A percentile compares a stretch with the other conserved stretches of the same genome.
These are phyloP conservation scores for Streptopelia turtur DNA, from an alignment of 2,797 vertebrate species.

Conservation along the genomic window DNA sequence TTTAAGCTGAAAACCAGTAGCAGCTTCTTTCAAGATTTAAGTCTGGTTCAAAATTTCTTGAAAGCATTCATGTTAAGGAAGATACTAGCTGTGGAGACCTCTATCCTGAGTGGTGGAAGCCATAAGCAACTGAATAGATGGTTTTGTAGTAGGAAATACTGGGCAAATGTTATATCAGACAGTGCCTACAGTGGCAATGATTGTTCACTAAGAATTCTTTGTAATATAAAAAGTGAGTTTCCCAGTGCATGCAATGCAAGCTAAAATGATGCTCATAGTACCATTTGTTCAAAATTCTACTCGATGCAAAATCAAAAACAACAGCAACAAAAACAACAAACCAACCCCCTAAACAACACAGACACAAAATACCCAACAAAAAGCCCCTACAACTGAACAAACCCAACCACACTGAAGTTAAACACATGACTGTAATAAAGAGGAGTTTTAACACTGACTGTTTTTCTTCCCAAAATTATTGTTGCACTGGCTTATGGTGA, in stretches of 20 bases:
- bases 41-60: neutral
- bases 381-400: too few relatives aligned
- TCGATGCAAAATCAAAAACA: neutral
- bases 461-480: neutral
- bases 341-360: too few relatives aligned
- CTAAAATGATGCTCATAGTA: neutral
- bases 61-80: neutral
- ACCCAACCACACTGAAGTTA: neutral
- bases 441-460: neutral
- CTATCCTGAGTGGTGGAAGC: neutral
- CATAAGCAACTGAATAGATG: neutral
- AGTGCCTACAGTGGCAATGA: neutral
- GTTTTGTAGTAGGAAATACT: neutral
- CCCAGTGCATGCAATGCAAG: neutral
- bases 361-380: too few relatives aligned
- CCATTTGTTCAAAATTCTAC: neutral
- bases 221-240: neutral
- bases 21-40: neutral
- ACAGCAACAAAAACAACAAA: too few relatives aligned
- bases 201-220: neutral
- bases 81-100: neutral
- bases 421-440: neutral
- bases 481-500: neutral
- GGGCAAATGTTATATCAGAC: neutral
- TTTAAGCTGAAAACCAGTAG: neutral